Base-by-base conservation (phyloP, 1,140 invertebrate species). In the Neodiprion pinetum region DNA sequence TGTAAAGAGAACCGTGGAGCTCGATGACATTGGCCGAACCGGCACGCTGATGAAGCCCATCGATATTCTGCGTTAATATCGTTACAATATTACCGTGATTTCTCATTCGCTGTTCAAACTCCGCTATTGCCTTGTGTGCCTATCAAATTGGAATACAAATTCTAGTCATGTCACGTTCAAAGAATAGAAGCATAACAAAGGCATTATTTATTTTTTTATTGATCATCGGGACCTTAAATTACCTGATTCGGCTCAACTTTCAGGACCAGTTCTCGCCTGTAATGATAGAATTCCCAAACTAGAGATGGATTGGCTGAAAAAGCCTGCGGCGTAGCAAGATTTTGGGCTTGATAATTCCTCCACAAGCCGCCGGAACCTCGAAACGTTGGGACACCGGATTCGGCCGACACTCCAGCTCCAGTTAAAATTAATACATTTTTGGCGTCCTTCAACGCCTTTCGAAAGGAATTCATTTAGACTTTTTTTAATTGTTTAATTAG, bases 31-130 rank as follows among this genome's bases (percentile, higher is more conserved):
- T 92, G 77, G 92, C 88, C 17, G 95, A 94, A 3, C 97, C 97
- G 17, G 97, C 96, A 85, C 90, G 92, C 74, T 89, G 89, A 90
- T 98, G 97, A 12, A 98, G 88, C 67, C 94, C 94, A 89, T 98
- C 97, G 69, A 98, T 95, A 91, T 99, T 99, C 88, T 98, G 97
- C 1, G 97, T 98, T 50, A 98, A 92, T 1, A 97, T 89, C 49
- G 91, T 92, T 72, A 96, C 90, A 68, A 85, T 86, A 78, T 92
- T 91, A 3, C 91, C 92, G 80, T 93, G 87, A 28, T 87, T 82
- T 76, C 86, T 81, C 10, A 93, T 87, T 79, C 90, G 88, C 67
- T 91, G 88, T 89, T 97, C 95, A 88, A 92, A 94, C 76, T 93
- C 90, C 23, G 95, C 95, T 77, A 98, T 93, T 7, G 95, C 93